Base-by-base conservation (phyloP, 2,888 invertebrate species). In the Asteroscopus sphinx region DNA sequence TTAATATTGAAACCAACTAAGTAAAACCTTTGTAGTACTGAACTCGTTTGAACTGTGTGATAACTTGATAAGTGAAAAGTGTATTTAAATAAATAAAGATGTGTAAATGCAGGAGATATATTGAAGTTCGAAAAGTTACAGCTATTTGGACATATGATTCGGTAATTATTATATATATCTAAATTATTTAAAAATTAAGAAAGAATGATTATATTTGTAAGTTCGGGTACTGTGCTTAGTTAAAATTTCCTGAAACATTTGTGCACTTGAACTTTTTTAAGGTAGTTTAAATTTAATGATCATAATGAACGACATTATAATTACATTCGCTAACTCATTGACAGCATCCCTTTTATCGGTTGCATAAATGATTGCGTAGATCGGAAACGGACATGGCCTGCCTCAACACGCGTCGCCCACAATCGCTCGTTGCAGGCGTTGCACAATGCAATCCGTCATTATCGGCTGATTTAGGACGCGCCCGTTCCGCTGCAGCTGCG, bases 321-420 rank as follows among this genome's bases (percentile, higher is more conserved):
- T n/a, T n/a, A n/a, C n/a, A 33, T 52, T 44, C 30, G 28, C 44
- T 30, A 36, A 45, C 40, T 41, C 41, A 59, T 56, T 67, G 76
- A 57, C 69, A 57, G 55, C 1, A 36, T 17, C 52, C 53, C 33
- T 48, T 15, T 72, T 87, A 87, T 85, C 84, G 69, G 81, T 91
- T 88, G 86, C 87, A 89, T 88, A 89, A 88, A 82, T 72, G 80
- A 80, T 85, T 83, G 83, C 81, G 68, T 82, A 51, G 69, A 80
- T 87, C 89, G 91, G 91, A 91, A 91, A 82, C 91, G 89, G 90
- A 90, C 92, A 90, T 90, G 90, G 82, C 89, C 92, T 92, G 89
- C 90, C 92, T 74, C 86, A 91, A 91, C 83, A 71, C 60, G 47
- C 44, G 64, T 63, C 88, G 85, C 87, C 86, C 86, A 88, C 88